These are phyloP conservation scores for Caracal caracal DNA, from an alignment of 2,113 vertebrate genomes.

Conservation along the genomic window DNA sequence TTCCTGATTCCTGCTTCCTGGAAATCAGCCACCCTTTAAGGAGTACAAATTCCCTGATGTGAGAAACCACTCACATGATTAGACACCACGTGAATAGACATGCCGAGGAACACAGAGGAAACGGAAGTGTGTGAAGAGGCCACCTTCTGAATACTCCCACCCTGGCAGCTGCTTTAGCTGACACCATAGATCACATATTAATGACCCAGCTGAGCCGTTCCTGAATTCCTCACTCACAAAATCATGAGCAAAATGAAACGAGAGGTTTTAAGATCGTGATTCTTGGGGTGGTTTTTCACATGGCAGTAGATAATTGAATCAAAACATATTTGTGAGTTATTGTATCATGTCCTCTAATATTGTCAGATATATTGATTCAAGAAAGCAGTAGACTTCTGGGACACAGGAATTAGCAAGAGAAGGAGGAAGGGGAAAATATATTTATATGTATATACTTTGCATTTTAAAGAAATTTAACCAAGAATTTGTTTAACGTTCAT, in stretches of 20 bases:
- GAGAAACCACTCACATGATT: background rate
- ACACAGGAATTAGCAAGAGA: background rate
- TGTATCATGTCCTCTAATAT: background rate
- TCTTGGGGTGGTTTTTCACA: background rate
- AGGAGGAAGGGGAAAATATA: background rate
- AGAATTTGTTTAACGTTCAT: background rate
- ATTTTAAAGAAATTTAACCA: constrained; percentile 2
- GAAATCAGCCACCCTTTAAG: background rate
- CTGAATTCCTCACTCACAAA: background rate
- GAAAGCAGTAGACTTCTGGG: background rate
- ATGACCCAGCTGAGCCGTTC: background rate
- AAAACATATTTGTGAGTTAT: background rate
- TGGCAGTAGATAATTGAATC: background rate
- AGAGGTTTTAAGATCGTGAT: background rate
- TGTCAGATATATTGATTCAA: background rate
- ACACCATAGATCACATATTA: background rate
- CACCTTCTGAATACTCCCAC: background rate
- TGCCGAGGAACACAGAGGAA: background rate
- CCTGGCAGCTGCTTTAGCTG: background rate
- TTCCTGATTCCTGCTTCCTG: background rate
- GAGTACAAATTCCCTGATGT: background rate
- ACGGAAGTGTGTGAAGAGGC: background rate
- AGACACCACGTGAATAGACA: background rate
- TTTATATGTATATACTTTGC: background rate
- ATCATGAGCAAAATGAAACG: background rate